Percentiles rank a stretch among this genome's conserved stretches.
Evolutionary conservation across 2,113 vertebrate species (phyloP).

Genomic region (Oplegnathus fasciatus): DNA sequence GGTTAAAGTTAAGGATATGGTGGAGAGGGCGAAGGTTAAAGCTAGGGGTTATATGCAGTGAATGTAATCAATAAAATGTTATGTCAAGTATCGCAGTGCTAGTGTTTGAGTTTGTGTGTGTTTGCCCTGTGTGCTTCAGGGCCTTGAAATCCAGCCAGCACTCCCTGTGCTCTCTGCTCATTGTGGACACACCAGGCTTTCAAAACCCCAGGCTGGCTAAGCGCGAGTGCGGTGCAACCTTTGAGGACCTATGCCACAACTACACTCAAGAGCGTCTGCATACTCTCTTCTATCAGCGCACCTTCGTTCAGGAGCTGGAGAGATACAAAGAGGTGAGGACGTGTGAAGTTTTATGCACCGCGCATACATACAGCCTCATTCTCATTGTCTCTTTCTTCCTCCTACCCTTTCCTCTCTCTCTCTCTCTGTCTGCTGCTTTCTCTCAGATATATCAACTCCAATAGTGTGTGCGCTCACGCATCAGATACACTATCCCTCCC

Average conservation of each 20-base stretch:
- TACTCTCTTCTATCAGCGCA: slow-evolving; percentile 93
- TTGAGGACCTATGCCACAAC: slow-evolving; percentile 98
- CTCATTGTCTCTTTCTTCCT: slow-evolving; percentile 26
- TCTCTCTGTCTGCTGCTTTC: slow-evolving; percentile 54
- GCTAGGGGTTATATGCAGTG: slow-evolving; percentile 33
- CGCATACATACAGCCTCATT: slow-evolving; percentile 27
- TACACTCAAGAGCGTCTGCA: slow-evolving; percentile 97
- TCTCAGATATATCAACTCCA: slow-evolving; percentile 70
- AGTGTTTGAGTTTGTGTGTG: slow-evolving; percentile 21
- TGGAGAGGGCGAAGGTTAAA: slow-evolving; percentile 43
- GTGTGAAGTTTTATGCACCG: slow-evolving; percentile 1
- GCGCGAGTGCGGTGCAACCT: slow-evolving; percentile 88
- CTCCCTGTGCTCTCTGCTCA: slow-evolving; percentile 93
- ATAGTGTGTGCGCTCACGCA: slow-evolving; percentile 64
- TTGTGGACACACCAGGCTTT: slow-evolving; percentile 96
- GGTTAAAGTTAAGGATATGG: slow-evolving; percentile 6
- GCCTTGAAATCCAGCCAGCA: slow-evolving; percentile 96
- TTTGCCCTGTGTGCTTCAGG: slow-evolving; percentile 79
- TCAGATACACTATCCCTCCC: slow-evolving; percentile 64
- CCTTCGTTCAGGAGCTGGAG: slow-evolving; percentile 94
- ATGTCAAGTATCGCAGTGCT: slow-evolving; percentile 22
- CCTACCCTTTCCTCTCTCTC: slow-evolving; percentile 5
- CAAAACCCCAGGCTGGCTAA: slow-evolving; percentile 93
- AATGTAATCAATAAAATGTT: slow-evolving; percentile 54
- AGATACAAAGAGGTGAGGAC: slow-evolving; percentile 93